These are phyloP conservation scores for Mythimna loreyi DNA, from an alignment of 2,888 invertebrate species.

Conservation along the genomic window DNA sequence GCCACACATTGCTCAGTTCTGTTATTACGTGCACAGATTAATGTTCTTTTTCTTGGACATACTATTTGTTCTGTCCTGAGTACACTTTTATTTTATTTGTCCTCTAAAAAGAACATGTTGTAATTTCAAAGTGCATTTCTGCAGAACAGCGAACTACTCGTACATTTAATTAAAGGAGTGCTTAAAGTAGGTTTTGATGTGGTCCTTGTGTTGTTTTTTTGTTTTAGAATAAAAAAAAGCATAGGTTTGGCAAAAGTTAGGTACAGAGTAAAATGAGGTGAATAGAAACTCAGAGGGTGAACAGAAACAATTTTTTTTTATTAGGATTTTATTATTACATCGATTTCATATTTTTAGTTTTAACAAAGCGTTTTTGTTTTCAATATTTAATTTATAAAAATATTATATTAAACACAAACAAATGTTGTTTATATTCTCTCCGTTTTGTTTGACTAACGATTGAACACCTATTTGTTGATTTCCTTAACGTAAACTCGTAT, in stretches of 20 bases:
- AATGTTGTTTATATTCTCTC: no score
- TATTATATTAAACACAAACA: no score
- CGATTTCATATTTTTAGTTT: no score
- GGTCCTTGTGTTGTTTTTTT: background rate
- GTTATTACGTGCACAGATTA: slow-evolving; percentile 53
- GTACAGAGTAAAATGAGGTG: no score
- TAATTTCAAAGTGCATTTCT: slow-evolving; percentile 18
- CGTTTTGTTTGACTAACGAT: no score
- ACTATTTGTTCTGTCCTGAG: slow-evolving; percentile 41
- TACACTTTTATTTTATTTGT: slow-evolving; percentile 34
- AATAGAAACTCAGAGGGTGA: no score
- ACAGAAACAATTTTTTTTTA: no score
- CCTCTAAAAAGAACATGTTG: slow-evolving; percentile 25
- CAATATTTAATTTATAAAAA: no score
- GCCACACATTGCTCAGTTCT: slow-evolving; percentile 18
- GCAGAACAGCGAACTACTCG: background rate
- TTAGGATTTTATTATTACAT: no score
- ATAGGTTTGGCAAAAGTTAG: background rate
- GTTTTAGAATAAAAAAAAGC: background rate
- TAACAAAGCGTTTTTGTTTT: no score
- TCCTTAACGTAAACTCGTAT: no score
- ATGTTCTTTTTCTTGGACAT: slow-evolving; percentile 43
- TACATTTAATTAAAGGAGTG: slow-evolving; percentile 35
- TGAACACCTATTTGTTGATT: no score
- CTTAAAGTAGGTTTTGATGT: slow-evolving; percentile 1